A percentile compares a stretch with the other conserved stretches of the same genome.
These are phyloP conservation scores for Melolontha melolontha DNA, from an alignment of 2,888 invertebrate species.

Conservation along the genomic window DNA sequence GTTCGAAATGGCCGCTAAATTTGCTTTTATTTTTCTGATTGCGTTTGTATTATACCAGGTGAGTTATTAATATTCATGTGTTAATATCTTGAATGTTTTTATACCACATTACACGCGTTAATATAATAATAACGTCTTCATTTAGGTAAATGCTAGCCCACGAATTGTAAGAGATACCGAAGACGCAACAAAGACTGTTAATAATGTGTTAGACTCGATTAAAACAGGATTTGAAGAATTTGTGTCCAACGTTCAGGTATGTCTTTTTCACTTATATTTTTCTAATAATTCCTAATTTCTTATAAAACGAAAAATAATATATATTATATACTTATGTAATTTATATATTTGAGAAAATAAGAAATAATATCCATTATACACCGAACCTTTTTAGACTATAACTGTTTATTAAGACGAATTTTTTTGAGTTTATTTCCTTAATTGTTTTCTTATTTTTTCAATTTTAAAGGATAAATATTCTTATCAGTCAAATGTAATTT, in stretches of 20 bases:
- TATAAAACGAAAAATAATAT: too few species aligned
- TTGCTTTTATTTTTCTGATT: slow-evolving; percentile 26
- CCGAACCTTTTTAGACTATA: too few species aligned
- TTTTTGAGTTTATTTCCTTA: too few species aligned
- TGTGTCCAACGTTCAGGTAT: slow-evolving; percentile 42
- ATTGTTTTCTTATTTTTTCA: too few species aligned
- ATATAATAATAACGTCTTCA: background rate
- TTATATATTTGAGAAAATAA: too few species aligned
- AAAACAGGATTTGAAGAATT: slow-evolving; percentile 41
- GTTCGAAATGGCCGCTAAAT: slow-evolving; percentile 31
- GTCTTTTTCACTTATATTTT: background rate
- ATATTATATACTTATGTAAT: too few species aligned
- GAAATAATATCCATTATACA: too few species aligned
- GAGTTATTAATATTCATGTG: background rate
- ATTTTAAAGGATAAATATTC: too few species aligned
- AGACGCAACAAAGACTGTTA: slow-evolving; percentile 30
- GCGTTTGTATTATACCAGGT: slow-evolving; percentile 35
- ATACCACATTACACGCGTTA: background rate
- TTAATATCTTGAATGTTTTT: background rate
- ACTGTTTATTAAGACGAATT: too few species aligned
- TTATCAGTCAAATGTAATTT: too few species aligned
- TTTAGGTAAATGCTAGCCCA: slow-evolving; percentile 20
- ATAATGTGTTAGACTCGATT: slow-evolving; percentile 34
- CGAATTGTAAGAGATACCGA: slow-evolving; percentile 9
- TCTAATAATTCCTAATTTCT: too few species aligned